These are phyloP conservation scores for Latheticus oryzae DNA, from an alignment of 2,888 invertebrate genomes.

Conservation along the genomic window DNA sequence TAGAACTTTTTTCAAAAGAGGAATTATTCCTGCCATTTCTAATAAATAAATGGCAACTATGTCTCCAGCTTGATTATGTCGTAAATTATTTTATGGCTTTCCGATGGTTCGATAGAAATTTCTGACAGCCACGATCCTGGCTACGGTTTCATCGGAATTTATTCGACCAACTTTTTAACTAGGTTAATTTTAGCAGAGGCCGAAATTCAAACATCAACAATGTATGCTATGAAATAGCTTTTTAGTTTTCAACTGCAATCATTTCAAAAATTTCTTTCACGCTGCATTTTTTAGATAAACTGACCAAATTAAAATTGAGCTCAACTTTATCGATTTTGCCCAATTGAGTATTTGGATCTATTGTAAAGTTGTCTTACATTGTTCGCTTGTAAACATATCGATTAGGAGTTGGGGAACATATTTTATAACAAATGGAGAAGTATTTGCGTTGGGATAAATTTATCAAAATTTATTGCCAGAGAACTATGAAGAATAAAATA, in stretches of 20 bases:
- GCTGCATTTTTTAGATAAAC: constrained; percentile 3
- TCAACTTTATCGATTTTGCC: too few relatives aligned
- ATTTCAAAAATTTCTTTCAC: not conserved
- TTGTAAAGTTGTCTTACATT: constrained; percentile 1
- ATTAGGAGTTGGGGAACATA: not conserved
- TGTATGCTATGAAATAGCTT: not conserved
- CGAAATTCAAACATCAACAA: constrained; percentile 10
- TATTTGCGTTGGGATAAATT: constrained; percentile 10
- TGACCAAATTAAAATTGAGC: too few relatives aligned
- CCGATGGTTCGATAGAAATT: too few relatives aligned
- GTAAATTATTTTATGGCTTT: constrained; percentile 4
- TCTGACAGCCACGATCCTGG: too few relatives aligned
- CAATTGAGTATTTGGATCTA: too few relatives aligned
- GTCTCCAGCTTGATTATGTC: not conserved
- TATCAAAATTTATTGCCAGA: constrained; percentile 6
- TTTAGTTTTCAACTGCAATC: constrained; percentile 20
- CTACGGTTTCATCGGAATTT: too few relatives aligned
- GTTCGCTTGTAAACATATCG: constrained; percentile 3
- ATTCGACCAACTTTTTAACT: too few relatives aligned
- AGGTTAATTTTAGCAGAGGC: constrained; percentile 7
- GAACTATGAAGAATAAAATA: constrained; percentile 15
- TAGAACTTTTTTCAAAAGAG: constrained; percentile 5
- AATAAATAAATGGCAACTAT: constrained; percentile 1
- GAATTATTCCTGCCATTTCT: not conserved
- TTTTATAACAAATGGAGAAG: constrained; percentile 1